Evolutionary conservation across 2,797 vertebrate genomes (phyloP).

Genomic region (Botia almorhae): DNA sequence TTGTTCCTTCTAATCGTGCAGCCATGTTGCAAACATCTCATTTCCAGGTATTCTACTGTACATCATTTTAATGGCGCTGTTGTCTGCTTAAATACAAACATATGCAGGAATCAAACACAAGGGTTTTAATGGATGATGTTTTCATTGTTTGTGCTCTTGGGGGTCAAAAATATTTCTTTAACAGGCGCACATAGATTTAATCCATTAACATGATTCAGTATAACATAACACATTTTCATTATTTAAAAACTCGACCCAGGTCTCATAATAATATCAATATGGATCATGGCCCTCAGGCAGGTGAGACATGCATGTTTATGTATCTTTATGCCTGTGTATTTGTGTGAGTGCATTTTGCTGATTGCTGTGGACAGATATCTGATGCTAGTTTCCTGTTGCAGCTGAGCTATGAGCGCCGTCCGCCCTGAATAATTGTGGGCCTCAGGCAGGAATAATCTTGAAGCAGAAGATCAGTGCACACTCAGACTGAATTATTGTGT

Average conservation of each 20-base stretch:
- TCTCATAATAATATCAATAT: conserved; percentile 38
- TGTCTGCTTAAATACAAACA: background rate
- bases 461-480: conserved; percentile 2
- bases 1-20: background rate
- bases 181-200: conserved; percentile 2
- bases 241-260: conserved; percentile 10
- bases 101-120: background rate
- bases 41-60: background rate
- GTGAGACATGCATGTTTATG: background rate
- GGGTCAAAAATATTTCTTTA: background rate
- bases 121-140: background rate
- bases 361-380: background rate
- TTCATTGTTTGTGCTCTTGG: background rate
- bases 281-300: conserved; percentile 18
- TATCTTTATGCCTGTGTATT: background rate
- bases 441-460: background rate
- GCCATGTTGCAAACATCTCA: background rate
- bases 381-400: background rate
- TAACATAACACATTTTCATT: conserved; percentile 29
- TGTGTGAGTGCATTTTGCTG: background rate
- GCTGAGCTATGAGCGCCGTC: background rate
- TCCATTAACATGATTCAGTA: background rate
- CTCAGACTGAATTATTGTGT: conserved; percentile 26
- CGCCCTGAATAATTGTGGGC: background rate
- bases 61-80: background rate